Evolutionary conservation across 2,797 vertebrate genomes (phyloP), one percentile per base, ranked within the genome.

Genomic region (Pseudochaenichthys georgianus): DNA sequence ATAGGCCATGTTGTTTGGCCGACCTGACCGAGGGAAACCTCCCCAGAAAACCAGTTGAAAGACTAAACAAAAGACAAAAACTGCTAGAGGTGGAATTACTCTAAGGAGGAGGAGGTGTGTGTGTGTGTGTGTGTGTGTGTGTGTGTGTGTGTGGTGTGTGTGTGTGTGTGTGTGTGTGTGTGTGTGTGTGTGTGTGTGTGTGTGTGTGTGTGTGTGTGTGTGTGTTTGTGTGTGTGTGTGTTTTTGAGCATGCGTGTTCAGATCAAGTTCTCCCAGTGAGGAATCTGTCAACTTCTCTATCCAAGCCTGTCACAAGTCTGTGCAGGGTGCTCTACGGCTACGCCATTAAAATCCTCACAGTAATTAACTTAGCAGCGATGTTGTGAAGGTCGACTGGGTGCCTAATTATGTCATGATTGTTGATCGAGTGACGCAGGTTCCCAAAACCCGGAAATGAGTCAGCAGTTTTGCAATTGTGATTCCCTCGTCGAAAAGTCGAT

Each of bases 61-160:
- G 87, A 87, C 9, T 5, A 73, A 87, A 91, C 84, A 92, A 83
- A 89, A 86, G 80, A 75, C 52, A 87, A 73, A 92, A 88, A 90
- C 68, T 69, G 87, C 89, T 82, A 17, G 87, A 89, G 90, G 88
- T 85, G 79, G 79, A 68, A 82, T 86, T 70, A 67, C 76, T 77
- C 55, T 77, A 52, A 71, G 78, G 61, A 72, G 3, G 67, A 70
- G 17, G 68, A n/a, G n/a, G 12, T 70, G 62, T 60, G 38, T 51
- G 61, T 38, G 34, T 46, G 34, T 42, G 54, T 13, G 55, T 54
- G 61, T 42, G 28, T 28, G 3, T 28, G 23, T 28, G 0, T 38
- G 34, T 64, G 5, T 51, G 12, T 70, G 62, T 60, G 38, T 51
- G 61, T 38, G n/a, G 34, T 46, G 34, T 42, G 54, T 13, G 55